phyloP scores from a whole-genome alignment of 2,113 vertebrate species.

The Urocitellus parryii region DNA sequence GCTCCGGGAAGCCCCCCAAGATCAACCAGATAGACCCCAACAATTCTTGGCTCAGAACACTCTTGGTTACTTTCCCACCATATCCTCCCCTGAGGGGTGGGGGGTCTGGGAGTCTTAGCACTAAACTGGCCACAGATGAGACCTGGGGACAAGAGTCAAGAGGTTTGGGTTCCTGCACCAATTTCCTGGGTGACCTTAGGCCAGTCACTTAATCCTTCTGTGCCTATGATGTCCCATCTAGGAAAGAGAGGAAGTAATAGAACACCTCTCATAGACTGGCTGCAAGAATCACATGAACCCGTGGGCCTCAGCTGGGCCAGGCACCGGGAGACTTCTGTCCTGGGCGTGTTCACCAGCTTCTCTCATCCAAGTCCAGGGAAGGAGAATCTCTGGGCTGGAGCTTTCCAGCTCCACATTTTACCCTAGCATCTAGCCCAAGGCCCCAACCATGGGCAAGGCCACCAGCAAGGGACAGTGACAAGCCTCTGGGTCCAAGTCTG shows the following conservation, averaged over 20 bases:
- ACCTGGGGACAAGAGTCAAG: background rate
- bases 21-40: background rate
- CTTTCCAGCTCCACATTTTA: background rate
- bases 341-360: background rate
- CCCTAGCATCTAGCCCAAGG: background rate
- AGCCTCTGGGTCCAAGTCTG: background rate
- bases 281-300: background rate
- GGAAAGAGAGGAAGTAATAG: background rate
- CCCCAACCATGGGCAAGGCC: background rate
- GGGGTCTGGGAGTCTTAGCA: background rate
- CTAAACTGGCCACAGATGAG: background rate
- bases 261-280: background rate
- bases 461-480: background rate
- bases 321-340: background rate
- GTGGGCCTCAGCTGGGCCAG: background rate
- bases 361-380: background rate
- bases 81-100: background rate
- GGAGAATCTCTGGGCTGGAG: background rate
- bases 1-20: background rate
- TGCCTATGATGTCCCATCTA: background rate
- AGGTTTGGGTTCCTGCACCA: background rate
- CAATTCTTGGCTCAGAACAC: background rate
- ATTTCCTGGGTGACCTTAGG: background rate
- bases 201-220: conserved; percentile 4
- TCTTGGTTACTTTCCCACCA: background rate